Base-by-base conservation (phyloP, 2,888 invertebrate species). In the Asteroscopus sphinx region DNA sequence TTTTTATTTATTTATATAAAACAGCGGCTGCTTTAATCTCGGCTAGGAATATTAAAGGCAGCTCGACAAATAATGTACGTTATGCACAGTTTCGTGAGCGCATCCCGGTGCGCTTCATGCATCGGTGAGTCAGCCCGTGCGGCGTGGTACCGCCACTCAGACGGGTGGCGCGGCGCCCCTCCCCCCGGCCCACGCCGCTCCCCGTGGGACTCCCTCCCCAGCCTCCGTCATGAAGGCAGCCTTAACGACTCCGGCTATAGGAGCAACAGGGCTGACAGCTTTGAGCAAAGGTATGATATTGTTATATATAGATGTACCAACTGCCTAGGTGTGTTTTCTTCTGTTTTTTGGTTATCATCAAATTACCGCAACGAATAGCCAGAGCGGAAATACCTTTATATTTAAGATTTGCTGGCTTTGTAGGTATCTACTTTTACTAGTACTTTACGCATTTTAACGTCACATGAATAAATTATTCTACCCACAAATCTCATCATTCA, bases 71-170 rank as follows among this genome's bases (percentile, higher is more conserved):
- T 67, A 57, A 60, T 60, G 48, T 63, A 63, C 60, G 51, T 76
- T 70, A 63, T 76, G 57, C 68, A 48, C 83, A 95, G 95, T 80
- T 95, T 94, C 81, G 94, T 94, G 75, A 95, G 95, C 56, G 95
- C 95, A 61, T 96, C 96, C 32, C 95, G 97, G 75, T 98, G 98
- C 85, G 97, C 97, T 62, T 97, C 97, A 42, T 98, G 98, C 91
- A 97, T 98, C 89, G 97, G 97, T n/a, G 98, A 98, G 90, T 97
- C 97, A 17, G 97, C 97, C 62, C 96, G 98, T 25, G 97, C 97
- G 63, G 97, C 98, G 79, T 98, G 98, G 98, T 98, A 97, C 93
- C 96, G 98, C 12, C 98, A 98, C 90, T 98, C 97, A 35, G 98
- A 98, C 83, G 97, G 98, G 41, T 98, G 98, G 98, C 96, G 95